phyloP scores from a whole-genome alignment of 2,113 vertebrate genomes.

The Lontra canadensis region DNA sequence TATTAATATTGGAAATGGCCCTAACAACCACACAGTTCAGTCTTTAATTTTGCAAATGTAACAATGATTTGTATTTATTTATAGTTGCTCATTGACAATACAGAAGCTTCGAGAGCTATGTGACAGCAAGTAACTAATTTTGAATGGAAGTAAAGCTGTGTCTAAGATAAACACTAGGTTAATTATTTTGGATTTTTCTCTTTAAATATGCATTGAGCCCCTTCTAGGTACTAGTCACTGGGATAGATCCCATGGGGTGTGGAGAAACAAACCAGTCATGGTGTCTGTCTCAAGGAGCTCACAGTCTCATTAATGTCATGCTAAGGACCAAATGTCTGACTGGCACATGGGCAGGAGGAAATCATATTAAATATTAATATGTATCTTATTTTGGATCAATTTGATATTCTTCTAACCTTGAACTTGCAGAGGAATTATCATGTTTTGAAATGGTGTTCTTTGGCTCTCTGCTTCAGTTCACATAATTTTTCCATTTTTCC shows the following conservation, averaged over 20 bases:
- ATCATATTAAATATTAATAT: conserved; percentile 50
- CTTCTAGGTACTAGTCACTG: background rate
- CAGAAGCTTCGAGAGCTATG: background rate
- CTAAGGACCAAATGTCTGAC: conserved; percentile 56
- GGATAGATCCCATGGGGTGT: background rate
- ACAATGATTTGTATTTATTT: background rate
- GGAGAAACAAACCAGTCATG: background rate
- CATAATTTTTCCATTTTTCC: background rate
- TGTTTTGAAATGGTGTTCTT: conserved; percentile 19
- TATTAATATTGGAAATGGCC: background rate
- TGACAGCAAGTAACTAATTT: background rate
- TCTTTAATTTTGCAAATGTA: background rate
- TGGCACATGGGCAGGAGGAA: conserved; percentile 55
- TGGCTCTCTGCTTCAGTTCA: background rate
- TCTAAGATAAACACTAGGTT: background rate
- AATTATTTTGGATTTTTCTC: conserved; percentile 53
- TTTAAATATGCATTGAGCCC: background rate
- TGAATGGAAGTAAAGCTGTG: conserved; percentile 23
- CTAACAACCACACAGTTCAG: background rate
- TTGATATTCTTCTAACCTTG: conserved; percentile 52
- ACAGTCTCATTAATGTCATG: conserved; percentile 52
- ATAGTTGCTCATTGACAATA: background rate
- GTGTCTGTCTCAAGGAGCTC: background rate
- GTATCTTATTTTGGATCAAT: conserved; percentile 32
- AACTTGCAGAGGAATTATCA: conserved; percentile 42